These are phyloP conservation scores for Malthinus flaveolus DNA, from an alignment of 2,888 invertebrate species.

Conservation along the genomic window DNA sequence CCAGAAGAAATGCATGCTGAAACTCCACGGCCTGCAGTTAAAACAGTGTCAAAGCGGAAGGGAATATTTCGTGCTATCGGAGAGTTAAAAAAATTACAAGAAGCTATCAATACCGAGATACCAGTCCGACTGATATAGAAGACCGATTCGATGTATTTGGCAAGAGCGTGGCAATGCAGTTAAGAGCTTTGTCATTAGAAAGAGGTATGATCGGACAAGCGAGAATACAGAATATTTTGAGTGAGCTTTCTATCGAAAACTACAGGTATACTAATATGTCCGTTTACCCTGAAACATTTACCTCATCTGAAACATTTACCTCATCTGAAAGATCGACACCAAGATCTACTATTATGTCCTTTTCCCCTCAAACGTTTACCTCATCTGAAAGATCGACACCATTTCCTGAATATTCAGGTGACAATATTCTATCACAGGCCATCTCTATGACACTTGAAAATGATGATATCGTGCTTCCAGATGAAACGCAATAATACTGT, in stretches of 20 bases:
- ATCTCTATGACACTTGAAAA: background rate
- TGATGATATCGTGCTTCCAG: no score
- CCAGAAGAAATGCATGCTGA: background rate
- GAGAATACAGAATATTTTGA: conserved; percentile 14
- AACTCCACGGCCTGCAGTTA: background rate
- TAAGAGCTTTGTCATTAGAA: conserved; percentile 8
- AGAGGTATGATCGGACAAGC: conserved; percentile 3
- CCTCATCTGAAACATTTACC: background rate
- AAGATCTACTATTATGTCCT: background rate
- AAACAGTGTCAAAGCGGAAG: background rate
- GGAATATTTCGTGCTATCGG: background rate
- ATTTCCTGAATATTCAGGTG: background rate
- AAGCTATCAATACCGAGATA: conserved; percentile 7
- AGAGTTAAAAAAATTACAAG: conserved; percentile 8
- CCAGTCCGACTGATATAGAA: background rate
- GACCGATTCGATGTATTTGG: conserved; percentile 12
- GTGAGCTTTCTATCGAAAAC: conserved; percentile 13
- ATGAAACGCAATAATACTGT: background rate
- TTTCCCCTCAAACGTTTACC: background rate
- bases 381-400: background rate
- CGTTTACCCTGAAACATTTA: background rate
- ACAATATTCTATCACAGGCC: background rate
- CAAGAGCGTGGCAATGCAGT: conserved; percentile 12
- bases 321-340: background rate
- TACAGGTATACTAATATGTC: background rate